Percentiles rank a stretch among this genome's conserved stretches.
phyloP scores from a whole-genome alignment of 2,113 vertebrate species.

The Chloebia gouldiae region DNA sequence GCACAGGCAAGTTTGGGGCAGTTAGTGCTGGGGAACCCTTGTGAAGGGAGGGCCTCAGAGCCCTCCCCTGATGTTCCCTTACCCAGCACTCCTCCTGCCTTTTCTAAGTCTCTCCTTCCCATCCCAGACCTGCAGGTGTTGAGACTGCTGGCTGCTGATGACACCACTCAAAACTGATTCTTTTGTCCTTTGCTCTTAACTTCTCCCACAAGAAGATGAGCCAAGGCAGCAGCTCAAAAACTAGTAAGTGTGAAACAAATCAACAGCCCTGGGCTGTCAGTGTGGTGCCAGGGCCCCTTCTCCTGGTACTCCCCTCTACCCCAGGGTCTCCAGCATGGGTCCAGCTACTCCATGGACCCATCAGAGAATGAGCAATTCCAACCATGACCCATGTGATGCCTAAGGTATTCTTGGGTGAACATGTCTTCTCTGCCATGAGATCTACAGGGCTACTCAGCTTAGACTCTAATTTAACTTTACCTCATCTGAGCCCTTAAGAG shows the following conservation, averaged over 20 bases:
- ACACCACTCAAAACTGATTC: neutral
- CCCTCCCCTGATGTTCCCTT: neutral
- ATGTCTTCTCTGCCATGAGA: neutral
- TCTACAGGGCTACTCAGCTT: neutral
- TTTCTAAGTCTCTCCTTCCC: neutral
- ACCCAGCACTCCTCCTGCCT: neutral
- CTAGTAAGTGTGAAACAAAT: neutral
- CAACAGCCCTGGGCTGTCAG: neutral
- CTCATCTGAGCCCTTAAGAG: neutral
- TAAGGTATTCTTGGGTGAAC: neutral
- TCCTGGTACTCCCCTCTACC: neutral
- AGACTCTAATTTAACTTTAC: neutral
- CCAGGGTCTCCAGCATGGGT: neutral
- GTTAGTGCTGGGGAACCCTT: neutral
- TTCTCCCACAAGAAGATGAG: neutral
- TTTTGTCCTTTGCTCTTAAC: neutral
- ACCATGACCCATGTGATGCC: fast-evolving
- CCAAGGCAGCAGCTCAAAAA: neutral
- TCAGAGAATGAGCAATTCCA: neutral
- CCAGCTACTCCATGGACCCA: neutral
- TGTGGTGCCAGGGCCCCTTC: neutral
- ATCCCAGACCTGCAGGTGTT: neutral
- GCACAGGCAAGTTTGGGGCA: neutral
- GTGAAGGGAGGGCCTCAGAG: neutral
- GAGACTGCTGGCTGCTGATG: neutral